Evolutionary conservation across 2,888 invertebrate species (phyloP), one percentile per base, ranked within the genome.

Genomic region (Mythimna vitellina): DNA sequence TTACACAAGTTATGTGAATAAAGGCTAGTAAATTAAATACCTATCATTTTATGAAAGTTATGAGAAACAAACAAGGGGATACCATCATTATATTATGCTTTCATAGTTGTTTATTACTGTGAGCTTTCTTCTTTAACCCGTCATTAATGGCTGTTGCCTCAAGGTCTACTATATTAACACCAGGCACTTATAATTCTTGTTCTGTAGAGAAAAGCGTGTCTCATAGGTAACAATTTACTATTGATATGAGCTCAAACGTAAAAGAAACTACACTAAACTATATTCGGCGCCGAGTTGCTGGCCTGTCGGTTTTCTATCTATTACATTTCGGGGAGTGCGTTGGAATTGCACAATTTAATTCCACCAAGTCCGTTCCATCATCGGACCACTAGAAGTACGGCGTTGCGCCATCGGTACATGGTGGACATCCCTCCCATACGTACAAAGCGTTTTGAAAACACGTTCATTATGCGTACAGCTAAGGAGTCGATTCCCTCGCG

Each of bases 91-190:
- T 35, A 73, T 49, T 57, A 58, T n/a, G n/a, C 62, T 0, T 61
- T 56, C 22, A 29, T 65, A 62, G 57, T 60, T 29, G 20, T 58
- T 69, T 69, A 73, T 73, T 57, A 67, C 25, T 22, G 20, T 35
- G 53, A 62, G 56, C 72, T 77, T 80, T 83, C 74, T 81, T 78
- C 29, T 25, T 10, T 17, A 68, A 35, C 61, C 62, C 8, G 3
- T 65, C n/a, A 75, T 71, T 80, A 80, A n/a, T 10, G 22, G 14
- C 54, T 10, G 57, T 58, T 58, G 61, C 72, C 57, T 54, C 64
- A 29, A 20, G 69, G 42, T 58, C 42, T 67, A 60, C 49, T 22
- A 65, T 67, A 68, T 70, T 65, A 64, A 53, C 38, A 53, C 63
- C 57, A 68, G 29, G n/a, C 29, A 63, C n/a, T 64, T 66, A 42